A percentile compares a stretch with the other conserved stretches of the same genome.
These are phyloP conservation scores for Habrosyne pyritoides DNA, from an alignment of 2,888 invertebrate species.

Conservation along the genomic window DNA sequence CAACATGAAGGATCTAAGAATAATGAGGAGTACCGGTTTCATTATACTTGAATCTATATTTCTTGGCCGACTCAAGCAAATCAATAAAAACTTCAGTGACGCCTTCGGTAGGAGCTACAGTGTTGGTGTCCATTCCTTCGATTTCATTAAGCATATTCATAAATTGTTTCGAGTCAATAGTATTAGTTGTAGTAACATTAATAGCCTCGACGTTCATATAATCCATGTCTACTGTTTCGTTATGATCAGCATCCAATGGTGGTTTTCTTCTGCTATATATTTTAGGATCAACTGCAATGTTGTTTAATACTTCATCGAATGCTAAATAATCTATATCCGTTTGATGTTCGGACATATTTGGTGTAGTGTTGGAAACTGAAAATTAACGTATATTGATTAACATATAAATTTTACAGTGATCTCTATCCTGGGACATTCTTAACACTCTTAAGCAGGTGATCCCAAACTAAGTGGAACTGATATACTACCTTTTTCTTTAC, in stretches of 20 bases:
- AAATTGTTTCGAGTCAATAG: constrained; percentile 17
- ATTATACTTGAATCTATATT: constrained; percentile 10
- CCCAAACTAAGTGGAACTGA: no score
- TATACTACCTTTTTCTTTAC: no score
- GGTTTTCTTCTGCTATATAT: constrained; percentile 35
- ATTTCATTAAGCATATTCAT: constrained; percentile 21
- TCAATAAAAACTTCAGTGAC: constrained; percentile 36
- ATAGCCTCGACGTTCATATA: constrained; percentile 32
- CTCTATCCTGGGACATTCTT: no score
- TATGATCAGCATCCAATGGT: constrained; percentile 17
- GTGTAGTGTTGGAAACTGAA: not conserved
- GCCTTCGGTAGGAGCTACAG: constrained; percentile 12
- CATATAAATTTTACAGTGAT: no score
- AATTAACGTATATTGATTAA: not conserved
- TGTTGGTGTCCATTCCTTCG: constrained; percentile 20
- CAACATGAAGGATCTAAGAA: no score
- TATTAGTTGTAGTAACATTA: constrained; percentile 16
- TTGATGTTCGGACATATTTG: not conserved
- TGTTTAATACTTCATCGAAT: constrained; percentile 53
- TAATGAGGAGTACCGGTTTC: constrained; percentile 2
- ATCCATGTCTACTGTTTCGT: constrained; percentile 21
- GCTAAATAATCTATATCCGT: constrained; percentile 35
- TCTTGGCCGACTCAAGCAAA: constrained; percentile 31
- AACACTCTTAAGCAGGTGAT: no score
- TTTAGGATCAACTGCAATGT: constrained; percentile 37